Conservation (phyloP, 30 jellyfish, hydroid and myxozoan genomes). For the Turritopsis dohrnii region DNA sequence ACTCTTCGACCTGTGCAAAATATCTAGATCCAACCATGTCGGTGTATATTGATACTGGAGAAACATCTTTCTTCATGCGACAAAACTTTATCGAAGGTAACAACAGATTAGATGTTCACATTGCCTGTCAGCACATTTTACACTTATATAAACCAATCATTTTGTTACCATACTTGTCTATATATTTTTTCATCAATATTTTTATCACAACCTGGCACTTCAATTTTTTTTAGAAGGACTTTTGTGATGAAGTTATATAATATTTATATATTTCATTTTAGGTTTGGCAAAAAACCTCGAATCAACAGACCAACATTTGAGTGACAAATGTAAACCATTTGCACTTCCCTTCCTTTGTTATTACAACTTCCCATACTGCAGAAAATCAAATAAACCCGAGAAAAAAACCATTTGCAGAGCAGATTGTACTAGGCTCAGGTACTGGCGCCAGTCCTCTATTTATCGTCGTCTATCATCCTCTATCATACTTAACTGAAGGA, state of each 20-base stretch:
- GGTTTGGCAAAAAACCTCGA: not conserved
- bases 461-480: too few relatives aligned
- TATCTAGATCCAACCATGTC: conserved; percentile 2
- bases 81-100: not conserved
- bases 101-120: too few relatives aligned
- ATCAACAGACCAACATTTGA: not conserved
- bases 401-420: conserved; percentile 12
- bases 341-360: conserved; percentile 25
- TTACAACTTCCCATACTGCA: conserved; percentile 32
- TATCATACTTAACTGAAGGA: too few relatives aligned
- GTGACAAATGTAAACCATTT: conserved; percentile 9
- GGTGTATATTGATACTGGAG: not conserved
- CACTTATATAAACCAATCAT: too few relatives aligned
- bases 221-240: not conserved
- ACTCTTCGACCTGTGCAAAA: not conserved
- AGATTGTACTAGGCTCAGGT: conserved; percentile 24
- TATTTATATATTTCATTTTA: too few relatives aligned
- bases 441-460: not conserved
- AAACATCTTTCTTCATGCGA: not conserved
- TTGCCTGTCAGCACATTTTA: too few relatives aligned
- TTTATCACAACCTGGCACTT: too few relatives aligned
- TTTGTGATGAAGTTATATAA: too few relatives aligned
- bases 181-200: too few relatives aligned
- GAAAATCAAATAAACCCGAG: conserved; percentile 7
- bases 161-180: too few relatives aligned